These are phyloP conservation scores for Bombyx mandarina DNA, from an alignment of 1,140 invertebrate genomes.

Conservation along the genomic window DNA sequence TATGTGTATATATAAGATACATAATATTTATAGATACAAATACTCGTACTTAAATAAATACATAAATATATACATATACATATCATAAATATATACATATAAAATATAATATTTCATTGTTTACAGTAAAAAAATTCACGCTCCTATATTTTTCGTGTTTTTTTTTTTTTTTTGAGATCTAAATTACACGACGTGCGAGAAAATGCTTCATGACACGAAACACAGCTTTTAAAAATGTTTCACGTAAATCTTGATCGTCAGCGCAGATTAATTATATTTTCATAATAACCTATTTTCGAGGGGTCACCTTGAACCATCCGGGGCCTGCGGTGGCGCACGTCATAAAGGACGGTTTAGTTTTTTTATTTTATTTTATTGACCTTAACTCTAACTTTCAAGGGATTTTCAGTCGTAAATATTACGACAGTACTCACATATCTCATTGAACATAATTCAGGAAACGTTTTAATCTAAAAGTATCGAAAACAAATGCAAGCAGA, in stretches of 20 bases:
- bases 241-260: background rate
- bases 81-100: too few relatives aligned
- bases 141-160: conserved; percentile 6
- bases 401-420: background rate
- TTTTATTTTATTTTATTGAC: background rate
- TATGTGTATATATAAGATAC: too few relatives aligned
- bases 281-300: conserved; percentile 15
- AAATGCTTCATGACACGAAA: conserved; percentile 18
- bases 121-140: conserved; percentile 20
- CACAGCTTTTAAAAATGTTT: conserved; percentile 16
- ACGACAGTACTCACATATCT: too few relatives aligned
- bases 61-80: too few relatives aligned
- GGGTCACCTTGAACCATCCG: conserved; percentile 9
- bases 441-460: too few relatives aligned
- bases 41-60: too few relatives aligned
- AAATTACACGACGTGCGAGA: conserved; percentile 23
- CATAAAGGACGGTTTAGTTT: background rate
- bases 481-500: too few relatives aligned
- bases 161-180: conserved; percentile 11
- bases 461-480: too few relatives aligned
- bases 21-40: too few relatives aligned
- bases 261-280: conserved; percentile 12
- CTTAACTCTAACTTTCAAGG: background rate
- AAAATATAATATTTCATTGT: conserved; percentile 6
- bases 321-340: background rate